Percentiles rank a stretch among this genome's conserved stretches.
Conservation (phyloP, 2,797 vertebrate genomes). For the Sebastes diploproa region DNA sequence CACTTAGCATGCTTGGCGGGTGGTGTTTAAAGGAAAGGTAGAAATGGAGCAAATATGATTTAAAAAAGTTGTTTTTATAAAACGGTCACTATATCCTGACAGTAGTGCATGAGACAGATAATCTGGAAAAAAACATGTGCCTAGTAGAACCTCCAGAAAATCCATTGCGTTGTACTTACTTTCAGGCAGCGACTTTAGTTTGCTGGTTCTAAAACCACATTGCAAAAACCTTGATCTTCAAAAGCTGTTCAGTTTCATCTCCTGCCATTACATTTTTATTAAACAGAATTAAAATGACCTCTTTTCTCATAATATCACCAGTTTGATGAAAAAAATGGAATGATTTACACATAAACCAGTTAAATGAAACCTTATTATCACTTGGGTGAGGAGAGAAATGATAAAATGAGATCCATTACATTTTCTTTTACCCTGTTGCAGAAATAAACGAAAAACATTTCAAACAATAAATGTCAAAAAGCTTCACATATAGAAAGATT, state of each 20-base stretch:
- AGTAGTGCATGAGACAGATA: too few relatives aligned
- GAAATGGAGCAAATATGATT: too few relatives aligned
- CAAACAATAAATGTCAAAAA: not conserved
- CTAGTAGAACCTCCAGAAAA: too few relatives aligned
- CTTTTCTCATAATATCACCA: not conserved
- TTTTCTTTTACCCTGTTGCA: not conserved
- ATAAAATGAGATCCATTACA: not conserved
- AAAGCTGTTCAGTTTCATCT: not conserved
- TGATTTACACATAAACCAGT: not conserved
- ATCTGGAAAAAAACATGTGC: too few relatives aligned
- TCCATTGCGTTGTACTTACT: too few relatives aligned
- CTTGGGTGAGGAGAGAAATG: not conserved
- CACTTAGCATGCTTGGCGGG: not conserved
- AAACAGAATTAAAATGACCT: not conserved
- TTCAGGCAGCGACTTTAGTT: not conserved
- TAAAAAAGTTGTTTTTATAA: too few relatives aligned
- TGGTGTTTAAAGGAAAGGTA: not conserved
- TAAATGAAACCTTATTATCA: slow-evolving; percentile 2
- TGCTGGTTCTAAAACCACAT: not conserved
- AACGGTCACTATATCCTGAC: too few relatives aligned
- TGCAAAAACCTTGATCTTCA: not conserved
- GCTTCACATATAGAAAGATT: not conserved
- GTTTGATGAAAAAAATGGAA: not conserved
- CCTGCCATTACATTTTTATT: not conserved
- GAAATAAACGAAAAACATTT: not conserved